phyloP scores from a whole-genome alignment of 2,888 invertebrate species.

The Lacanobia oleracea region DNA sequence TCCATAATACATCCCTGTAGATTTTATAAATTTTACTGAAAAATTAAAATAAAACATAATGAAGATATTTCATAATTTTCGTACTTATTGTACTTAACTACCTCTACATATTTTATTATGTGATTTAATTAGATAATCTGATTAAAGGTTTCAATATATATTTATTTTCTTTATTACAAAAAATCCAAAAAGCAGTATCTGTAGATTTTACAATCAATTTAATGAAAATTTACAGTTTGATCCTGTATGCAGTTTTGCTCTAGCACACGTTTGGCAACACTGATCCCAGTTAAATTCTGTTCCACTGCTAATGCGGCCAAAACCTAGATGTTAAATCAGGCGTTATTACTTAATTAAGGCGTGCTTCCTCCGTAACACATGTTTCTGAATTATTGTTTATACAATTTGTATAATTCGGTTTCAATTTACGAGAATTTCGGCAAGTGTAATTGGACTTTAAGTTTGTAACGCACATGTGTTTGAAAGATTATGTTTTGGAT shows the following conservation, averaged over 20 bases:
- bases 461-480: constrained; percentile 56
- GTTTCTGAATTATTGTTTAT: constrained; percentile 69
- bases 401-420: constrained; percentile 66
- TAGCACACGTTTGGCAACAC: neutral
- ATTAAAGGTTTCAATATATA: too few species aligned
- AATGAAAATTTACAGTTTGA: neutral
- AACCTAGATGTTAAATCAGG: constrained; percentile 77
- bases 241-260: neutral
- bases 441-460: constrained; percentile 70
- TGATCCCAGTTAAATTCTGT: constrained; percentile 49
- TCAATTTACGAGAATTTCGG: constrained; percentile 64
- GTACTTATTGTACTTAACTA: too few species aligned
- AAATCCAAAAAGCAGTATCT: neutral
- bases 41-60: neutral
- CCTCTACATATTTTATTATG: too few species aligned
- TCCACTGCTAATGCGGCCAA: constrained; percentile 72
- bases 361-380: constrained; percentile 66
- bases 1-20: too few species aligned
- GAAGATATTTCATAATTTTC: too few species aligned
- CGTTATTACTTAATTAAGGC: constrained; percentile 84
- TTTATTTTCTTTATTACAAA: too few species aligned
- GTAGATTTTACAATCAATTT: neutral
- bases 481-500: constrained; percentile 52
- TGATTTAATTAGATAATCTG: too few species aligned
- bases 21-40: neutral